Base-by-base conservation (phyloP, 1,140 invertebrate species). In the Watersipora subatra region DNA sequence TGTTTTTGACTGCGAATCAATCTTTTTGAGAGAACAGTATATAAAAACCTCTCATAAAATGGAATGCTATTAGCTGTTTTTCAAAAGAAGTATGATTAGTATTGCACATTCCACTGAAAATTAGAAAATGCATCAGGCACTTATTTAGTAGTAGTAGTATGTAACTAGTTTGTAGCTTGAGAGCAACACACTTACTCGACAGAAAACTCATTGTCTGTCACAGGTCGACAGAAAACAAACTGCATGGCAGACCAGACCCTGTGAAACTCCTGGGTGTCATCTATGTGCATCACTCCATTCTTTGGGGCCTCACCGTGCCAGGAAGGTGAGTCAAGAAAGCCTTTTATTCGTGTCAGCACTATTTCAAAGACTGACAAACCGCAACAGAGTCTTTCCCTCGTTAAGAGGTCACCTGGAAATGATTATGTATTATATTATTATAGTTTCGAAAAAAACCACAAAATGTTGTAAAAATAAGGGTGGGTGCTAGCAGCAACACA, bases 291-390 rank as follows among this genome's bases (percentile, higher is more conserved):
- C 0, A 96, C 92, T 25, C 91, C 90, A 81, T 96, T 92, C 46
- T 92, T 87, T 58, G 92, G 89, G 2, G 74, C 69, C 28, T 88
- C 87, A 22, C 93, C 92, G 59, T 89, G 87, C 93, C 94, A 97
- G 29, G 93, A 85, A 0, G 91, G 87, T 80, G 94, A 91, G 30
- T 78, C 73, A 58, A 95, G 80, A 77, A 90, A 93, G 68, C 87
- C 87, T 72, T 90, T 85, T 56, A 97, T 85, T 69, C 93, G 84
- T 65, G 88, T 89, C 57, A 96, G 81, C 61, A 97, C 90, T 1
- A 94, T 91, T 80, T 97, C 92, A 83, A 99, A 99, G 75, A 99
- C 93, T 26, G 93, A 96, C 29, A 99, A 81, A n/a, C 96, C 96
- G 81, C 95, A 98, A 78, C 96, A 99, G 1, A 99, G 85, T 0